Conservation (phyloP, 2,888 invertebrate genomes). For the Leptopterna dolabrata region DNA sequence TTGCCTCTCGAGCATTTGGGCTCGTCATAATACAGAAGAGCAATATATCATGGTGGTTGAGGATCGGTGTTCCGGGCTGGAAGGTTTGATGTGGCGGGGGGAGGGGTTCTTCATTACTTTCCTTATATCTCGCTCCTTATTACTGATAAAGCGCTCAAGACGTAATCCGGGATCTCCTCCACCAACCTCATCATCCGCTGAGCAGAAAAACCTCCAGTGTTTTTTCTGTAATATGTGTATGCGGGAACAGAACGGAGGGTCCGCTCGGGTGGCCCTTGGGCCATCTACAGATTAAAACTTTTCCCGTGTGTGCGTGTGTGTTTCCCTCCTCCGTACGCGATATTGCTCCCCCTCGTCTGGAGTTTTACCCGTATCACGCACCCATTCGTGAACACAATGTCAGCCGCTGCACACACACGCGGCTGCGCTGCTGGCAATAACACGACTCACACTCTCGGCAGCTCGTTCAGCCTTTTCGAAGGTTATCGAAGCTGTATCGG, state of each 20-base stretch:
- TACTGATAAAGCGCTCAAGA: conserved; percentile 49
- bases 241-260: not conserved
- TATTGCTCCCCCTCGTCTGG: not conserved
- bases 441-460: not conserved
- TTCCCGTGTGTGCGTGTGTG: conserved; percentile 18
- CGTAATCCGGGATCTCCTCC: conserved; percentile 23
- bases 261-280: not conserved
- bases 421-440: not conserved
- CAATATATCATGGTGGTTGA: not conserved
- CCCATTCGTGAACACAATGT: not conserved
- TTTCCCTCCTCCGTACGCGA: not conserved
- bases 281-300: conserved; percentile 50
- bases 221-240: conserved; percentile 35
- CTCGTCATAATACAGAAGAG: not conserved
- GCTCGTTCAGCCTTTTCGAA: not conserved
- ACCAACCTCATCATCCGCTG: not conserved
- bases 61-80: not conserved
- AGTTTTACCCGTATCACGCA: not conserved
- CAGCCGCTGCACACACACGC: not conserved
- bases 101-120: conserved; percentile 40
- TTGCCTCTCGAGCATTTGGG: not conserved
- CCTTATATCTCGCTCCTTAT: conserved; percentile 45
- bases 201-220: not conserved
- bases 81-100: not conserved
- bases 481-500: conserved; percentile 19